A percentile compares a stretch with the other conserved stretches of the same genome.
These are phyloP conservation scores for Macrochelys suwanniensis DNA, from an alignment of 2,797 vertebrate species.

Conservation along the genomic window DNA sequence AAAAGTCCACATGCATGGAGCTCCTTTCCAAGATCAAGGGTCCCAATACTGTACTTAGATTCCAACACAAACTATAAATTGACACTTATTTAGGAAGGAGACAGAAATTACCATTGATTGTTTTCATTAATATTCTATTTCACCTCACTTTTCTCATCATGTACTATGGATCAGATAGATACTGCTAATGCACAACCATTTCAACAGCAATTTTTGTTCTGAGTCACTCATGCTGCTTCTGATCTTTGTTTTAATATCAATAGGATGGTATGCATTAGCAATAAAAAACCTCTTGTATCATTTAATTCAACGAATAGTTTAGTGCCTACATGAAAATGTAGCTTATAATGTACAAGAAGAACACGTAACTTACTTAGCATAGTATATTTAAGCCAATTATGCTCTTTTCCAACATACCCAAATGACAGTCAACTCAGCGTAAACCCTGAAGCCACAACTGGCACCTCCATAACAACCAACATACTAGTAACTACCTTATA, in stretches of 20 bases:
- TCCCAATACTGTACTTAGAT: slow-evolving; percentile 47
- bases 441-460: not conserved
- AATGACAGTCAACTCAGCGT: not conserved
- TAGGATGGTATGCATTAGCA: slow-evolving; percentile 5
- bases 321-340: slow-evolving; percentile 1
- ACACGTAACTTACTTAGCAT: not conserved
- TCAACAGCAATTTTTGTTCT: slow-evolving; percentile 71
- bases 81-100: slow-evolving; percentile 78
- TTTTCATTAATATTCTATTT: slow-evolving; percentile 82
- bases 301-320: slow-evolving; percentile 40
- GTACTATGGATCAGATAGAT: slow-evolving; percentile 76
- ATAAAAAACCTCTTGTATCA: not conserved
- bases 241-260: slow-evolving; percentile 61
- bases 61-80: slow-evolving; percentile 74
- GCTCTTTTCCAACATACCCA: not conserved
- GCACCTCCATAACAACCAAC: not conserved
- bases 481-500: not conserved
- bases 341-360: not conserved
- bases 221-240: slow-evolving; percentile 46
- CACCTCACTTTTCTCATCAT: slow-evolving; percentile 79
- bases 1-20: not conserved
- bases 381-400: not conserved
- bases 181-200: slow-evolving; percentile 67
- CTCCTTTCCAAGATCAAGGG: not conserved
- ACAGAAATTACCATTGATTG: slow-evolving; percentile 78